A percentile compares a stretch with the other conserved stretches of the same genome.
These are phyloP conservation scores for Elachura formosa DNA, from an alignment of 2,113 vertebrate species.

Conservation along the genomic window DNA sequence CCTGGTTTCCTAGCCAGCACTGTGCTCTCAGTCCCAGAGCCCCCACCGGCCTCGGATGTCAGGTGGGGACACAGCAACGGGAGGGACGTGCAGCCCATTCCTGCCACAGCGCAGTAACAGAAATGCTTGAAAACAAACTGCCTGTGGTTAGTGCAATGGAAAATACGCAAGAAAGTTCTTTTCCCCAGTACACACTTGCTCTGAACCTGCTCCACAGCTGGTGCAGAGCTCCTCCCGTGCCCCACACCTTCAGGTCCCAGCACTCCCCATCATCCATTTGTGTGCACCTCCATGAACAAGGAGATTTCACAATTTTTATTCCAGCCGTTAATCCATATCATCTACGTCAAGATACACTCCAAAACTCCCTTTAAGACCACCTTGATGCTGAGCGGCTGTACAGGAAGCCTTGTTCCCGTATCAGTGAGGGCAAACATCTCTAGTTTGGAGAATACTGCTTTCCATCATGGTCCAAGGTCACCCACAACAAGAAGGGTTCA, in stretches of 20 bases:
- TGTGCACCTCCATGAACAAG: neutral
- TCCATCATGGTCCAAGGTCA: neutral
- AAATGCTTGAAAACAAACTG: neutral
- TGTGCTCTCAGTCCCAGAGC: neutral
- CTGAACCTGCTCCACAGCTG: neutral
- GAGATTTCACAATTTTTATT: rapidly evolving
- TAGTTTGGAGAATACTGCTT: neutral
- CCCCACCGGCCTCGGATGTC: rapidly evolving
- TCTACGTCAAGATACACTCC: rapidly evolving
- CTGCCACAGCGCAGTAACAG: rapidly evolving
- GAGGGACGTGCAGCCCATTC: neutral
- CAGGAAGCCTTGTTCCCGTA: neutral
- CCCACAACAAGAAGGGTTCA: neutral
- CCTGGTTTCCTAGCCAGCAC: rapidly evolving
- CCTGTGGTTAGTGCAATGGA: slow-evolving; percentile 26
- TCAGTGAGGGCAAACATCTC: neutral
- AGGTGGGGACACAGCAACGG: neutral
- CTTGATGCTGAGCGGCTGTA: neutral
- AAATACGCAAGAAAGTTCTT: neutral
- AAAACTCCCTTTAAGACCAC: neutral
- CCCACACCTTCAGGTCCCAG: rapidly evolving
- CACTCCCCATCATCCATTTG: rapidly evolving
- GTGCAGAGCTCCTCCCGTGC: neutral
- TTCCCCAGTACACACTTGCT: neutral
- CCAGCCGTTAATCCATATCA: rapidly evolving